Evolutionary conservation across 1,140 invertebrate genomes (phyloP), one percentile per base, ranked within the genome.

Genomic region (Fragariocoptes setiger): DNA sequence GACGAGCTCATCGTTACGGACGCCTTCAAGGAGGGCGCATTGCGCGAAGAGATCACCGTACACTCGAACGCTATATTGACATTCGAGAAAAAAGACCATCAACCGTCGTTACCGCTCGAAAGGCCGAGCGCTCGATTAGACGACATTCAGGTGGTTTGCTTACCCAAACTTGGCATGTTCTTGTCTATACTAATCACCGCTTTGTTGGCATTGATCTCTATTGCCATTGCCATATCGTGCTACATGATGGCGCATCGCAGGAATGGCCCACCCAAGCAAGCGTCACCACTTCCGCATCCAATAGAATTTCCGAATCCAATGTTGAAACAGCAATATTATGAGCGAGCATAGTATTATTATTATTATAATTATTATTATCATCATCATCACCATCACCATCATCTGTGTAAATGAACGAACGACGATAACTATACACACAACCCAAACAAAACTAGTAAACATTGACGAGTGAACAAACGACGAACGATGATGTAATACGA

Each of bases 231-330:
- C 37, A 79, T 86, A 18, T 83, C 78, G 31, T 86, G 80, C 57
- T 88, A 79, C 79, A 63, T 86, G 37, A 77, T 86, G 67, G 80
- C 80, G 44, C 85, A 83, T 60, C 62, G 79, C 50, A 37, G 51
- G 14, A 66, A 74, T 42, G 79, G 78, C 38, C n/a, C n/a, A n/a
- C n/a, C n/a, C n/a, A n/a, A n/a, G n/a, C n/a, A n/a, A n/a, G n/a
- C n/a, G n/a, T n/a, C n/a, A n/a, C 80, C 79, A 44, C 65, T 88
- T 52, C 79, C 79, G 47, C 80, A 88, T 64, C 80, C 80, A 40
- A 74, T 77, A 46, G 78, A 86, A 59, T 85, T 88, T 61, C 80
- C 80, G 40, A 86, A 88, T 56, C 79, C 80, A 40, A 62, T 88
- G 48, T 83, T 38, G 12, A 8, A 35, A 35, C 8, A 35, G 8